Conservation (phyloP, 1,140 invertebrate species). For the Coptotermes formosanus region DNA sequence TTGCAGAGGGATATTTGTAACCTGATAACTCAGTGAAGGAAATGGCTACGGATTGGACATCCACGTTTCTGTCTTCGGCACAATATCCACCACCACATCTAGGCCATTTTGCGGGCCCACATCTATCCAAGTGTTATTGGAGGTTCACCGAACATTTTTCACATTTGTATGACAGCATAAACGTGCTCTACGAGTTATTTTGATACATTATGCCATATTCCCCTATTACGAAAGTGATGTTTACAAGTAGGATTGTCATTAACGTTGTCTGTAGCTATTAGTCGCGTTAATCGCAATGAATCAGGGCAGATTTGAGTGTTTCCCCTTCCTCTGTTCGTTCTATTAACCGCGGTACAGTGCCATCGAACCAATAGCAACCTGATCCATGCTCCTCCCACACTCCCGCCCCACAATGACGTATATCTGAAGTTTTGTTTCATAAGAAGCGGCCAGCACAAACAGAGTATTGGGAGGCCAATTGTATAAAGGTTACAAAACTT, state of each 20-base stretch:
- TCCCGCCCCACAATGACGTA: constrained; percentile 6
- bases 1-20: too few species aligned
- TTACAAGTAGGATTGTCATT: neutral
- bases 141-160: too few species aligned
- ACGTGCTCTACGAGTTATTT: too few species aligned
- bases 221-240: too few species aligned
- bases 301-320: neutral
- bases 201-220: too few species aligned
- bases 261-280: neutral
- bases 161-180: too few species aligned
- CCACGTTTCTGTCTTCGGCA: too few species aligned
- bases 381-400: constrained; percentile 11
- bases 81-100: too few species aligned
- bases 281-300: neutral
- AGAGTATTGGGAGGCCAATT: constrained; percentile 4
- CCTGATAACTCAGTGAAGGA: too few species aligned
- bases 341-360: neutral
- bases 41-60: too few species aligned
- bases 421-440: constrained; percentile 16
- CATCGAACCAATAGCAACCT: neutral
- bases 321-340: neutral
- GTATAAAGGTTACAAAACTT: neutral
- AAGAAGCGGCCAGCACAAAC: neutral
- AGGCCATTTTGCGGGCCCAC: too few species aligned
- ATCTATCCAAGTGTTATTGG: too few species aligned